Base-by-base conservation (phyloP, 2,113 vertebrate genomes). In the Charadrius vociferus region DNA sequence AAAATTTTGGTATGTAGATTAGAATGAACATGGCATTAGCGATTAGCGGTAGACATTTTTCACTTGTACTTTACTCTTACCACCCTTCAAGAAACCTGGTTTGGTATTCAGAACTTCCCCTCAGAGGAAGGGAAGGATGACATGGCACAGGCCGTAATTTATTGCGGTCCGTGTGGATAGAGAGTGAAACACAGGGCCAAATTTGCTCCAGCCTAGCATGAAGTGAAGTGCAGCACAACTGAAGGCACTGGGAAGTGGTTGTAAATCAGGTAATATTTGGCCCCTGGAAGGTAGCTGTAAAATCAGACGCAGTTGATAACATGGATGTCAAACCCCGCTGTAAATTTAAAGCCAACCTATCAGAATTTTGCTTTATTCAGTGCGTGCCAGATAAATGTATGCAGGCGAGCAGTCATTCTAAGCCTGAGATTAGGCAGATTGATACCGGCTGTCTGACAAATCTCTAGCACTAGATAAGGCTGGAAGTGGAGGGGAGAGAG, bases 361-460 rank as follows among this genome's bases (percentile, higher is more conserved):
- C 74, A 83, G 59, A 93, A 80, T 83, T 92, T 92, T 83, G 77
- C 81, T 91, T 93, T 95, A 94, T 96, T 97, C 82, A 86, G 93
- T 36, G 13, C 2, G 2, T 87, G 58, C 81, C 80, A 88, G 63
- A n/a, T 91, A 93, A 88, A 82, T 62, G 65, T 80, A 93, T 80
- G 90, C 93, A 91, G 74, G 53, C 10, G 1, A 94, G 82, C 79
- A 95, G 93, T 81, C 82, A 72, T 81, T 93, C 63, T 90, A 93
- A 88, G 22, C 59, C 91, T 85, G 86, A 97, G 93, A 93, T 95
- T 94, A 95, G 92, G 59, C 53, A 94, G 89, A 95, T 85, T 90
- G 96, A 97, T 97, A 92, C 72, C 11, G 14, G n/a, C 80, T 92
- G 88, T 86, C 83, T 94, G 91, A 94, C 70, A 95, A 94, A 95